Evolutionary conservation across 2,113 vertebrate species (phyloP).

Genomic region (Bufo bufo): DNA sequence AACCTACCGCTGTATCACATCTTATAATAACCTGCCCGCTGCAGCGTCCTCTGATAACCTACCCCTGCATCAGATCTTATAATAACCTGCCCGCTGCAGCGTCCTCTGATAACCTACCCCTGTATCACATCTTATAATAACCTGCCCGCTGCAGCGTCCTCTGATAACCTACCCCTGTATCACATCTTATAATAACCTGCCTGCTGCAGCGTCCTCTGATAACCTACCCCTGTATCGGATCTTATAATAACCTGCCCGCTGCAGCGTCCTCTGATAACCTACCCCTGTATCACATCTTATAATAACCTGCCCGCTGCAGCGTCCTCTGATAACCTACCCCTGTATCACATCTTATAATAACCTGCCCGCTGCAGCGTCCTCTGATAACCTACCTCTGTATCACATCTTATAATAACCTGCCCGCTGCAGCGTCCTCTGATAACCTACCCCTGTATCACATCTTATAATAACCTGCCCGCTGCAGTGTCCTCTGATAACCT

Average conservation of each 20-base stretch:
- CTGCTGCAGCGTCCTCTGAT: neutral
- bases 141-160: neutral
- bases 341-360: neutral
- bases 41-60: neutral
- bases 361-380: too few species aligned
- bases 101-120: too few species aligned
- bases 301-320: neutral
- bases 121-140: too few species aligned
- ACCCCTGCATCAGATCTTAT: neutral
- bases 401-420: neutral
- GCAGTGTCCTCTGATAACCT: neutral
- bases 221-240: neutral
- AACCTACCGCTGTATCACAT: neutral
- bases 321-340: neutral
- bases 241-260: neutral
- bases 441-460: neutral
- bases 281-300: neutral
- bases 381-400: neutral
- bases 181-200: neutral
- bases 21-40: too few species aligned
- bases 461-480: neutral
- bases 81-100: too few species aligned
- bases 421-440: neutral
- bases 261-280: neutral
- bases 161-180: neutral